Evolutionary conservation across 1,140 invertebrate species (phyloP).

Genomic region (Callitettix versicolor): DNA sequence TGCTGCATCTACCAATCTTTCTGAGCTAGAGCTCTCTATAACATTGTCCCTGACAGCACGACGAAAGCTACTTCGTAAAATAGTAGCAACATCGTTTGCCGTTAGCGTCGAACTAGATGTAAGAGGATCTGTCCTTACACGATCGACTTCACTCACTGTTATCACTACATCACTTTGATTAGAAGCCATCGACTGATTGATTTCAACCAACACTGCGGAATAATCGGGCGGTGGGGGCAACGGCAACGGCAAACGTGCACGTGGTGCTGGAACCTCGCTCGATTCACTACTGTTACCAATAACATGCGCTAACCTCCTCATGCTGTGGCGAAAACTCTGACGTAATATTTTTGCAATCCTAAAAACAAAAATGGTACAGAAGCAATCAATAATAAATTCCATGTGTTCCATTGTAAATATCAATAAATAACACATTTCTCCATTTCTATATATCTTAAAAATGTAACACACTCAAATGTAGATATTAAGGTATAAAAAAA

Average conservation of each 20-base stretch:
- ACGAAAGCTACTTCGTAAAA: constrained; percentile 45
- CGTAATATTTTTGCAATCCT: constrained; percentile 66
- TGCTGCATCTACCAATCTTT: constrained; percentile 45
- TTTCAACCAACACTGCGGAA: constrained; percentile 48
- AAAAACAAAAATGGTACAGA: no score
- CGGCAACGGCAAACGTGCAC: constrained; percentile 33
- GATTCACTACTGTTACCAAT: constrained; percentile 35
- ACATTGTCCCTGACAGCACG: constrained; percentile 27
- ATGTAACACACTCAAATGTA: no score
- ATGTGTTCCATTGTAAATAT: no score
- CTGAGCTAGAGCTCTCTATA: constrained; percentile 29
- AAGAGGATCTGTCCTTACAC: constrained; percentile 15
- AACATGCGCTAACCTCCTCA: constrained; percentile 50
- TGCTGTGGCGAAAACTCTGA: constrained; percentile 68
- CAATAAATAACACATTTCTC: no score
- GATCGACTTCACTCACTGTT: not conserved
- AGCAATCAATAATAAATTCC: no score
- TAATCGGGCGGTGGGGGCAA: constrained; percentile 52
- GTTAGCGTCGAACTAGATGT: constrained; percentile 42
- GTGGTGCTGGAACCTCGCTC: constrained; percentile 17
- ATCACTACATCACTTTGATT: no score
- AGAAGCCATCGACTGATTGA: constrained; percentile 34
- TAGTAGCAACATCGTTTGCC: constrained; percentile 44
- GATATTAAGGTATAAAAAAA: no score
- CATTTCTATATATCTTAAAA: no score